phyloP scores from a whole-genome alignment of 2,113 vertebrate species.

The Lophius piscatorius region DNA sequence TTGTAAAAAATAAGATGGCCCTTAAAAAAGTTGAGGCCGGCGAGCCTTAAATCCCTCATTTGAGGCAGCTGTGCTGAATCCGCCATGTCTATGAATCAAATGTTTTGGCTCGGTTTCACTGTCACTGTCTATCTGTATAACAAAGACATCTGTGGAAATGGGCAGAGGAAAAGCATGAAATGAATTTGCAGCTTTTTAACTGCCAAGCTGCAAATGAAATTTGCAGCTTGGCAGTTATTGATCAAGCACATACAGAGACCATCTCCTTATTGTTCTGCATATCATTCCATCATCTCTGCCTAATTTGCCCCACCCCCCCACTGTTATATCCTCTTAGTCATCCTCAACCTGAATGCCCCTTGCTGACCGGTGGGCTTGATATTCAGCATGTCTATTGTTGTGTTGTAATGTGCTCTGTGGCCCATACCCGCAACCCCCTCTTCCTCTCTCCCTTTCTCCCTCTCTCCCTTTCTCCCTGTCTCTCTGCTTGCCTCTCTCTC shows the following conservation, averaged over 20 bases:
- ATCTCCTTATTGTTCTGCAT: slow-evolving; percentile 2
- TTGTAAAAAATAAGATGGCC: too few species aligned
- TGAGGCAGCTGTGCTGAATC: too few species aligned
- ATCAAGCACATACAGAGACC: slow-evolving; percentile 15
- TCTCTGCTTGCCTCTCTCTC: slow-evolving; percentile 39
- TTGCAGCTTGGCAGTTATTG: slow-evolving; percentile 43
- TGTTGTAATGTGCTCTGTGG: slow-evolving; percentile 15
- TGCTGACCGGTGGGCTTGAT: slow-evolving; percentile 4
- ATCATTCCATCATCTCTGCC: slow-evolving; percentile 12
- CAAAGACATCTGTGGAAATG: slow-evolving; percentile 45
- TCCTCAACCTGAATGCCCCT: slow-evolving; percentile 15
- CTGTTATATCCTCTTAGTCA: background rate
- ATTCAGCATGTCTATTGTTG: slow-evolving; percentile 22
- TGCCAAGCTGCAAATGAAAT: slow-evolving; percentile 49
- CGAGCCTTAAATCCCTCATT: too few species aligned
- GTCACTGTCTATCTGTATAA: slow-evolving; percentile 11
- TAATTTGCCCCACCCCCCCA: background rate
- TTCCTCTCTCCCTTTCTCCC: background rate
- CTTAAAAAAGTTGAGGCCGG: too few species aligned
- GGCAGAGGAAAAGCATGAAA: slow-evolving; percentile 44
- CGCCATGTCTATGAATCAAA: too few species aligned
- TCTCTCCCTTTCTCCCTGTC: slow-evolving; percentile 26
- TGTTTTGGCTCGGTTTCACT: background rate
- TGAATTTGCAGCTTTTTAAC: too few species aligned
- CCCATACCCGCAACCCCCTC: background rate